phyloP scores from a whole-genome alignment of 2,113 vertebrate species.

The Pluvialis apricaria region DNA sequence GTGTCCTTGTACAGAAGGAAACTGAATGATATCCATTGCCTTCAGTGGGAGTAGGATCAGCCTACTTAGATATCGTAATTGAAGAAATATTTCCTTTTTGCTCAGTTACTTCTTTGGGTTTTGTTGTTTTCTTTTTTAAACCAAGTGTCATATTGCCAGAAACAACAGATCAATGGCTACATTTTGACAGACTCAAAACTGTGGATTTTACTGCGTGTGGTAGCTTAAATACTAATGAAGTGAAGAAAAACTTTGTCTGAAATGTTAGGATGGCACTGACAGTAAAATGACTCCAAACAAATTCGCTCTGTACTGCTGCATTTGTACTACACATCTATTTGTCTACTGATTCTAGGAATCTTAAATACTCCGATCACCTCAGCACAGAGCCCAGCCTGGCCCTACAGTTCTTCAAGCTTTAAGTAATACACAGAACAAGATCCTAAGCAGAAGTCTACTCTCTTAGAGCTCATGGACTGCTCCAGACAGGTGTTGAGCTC shows the following conservation, averaged over 20 bases:
- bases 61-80: not conserved
- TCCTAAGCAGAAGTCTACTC: not conserved
- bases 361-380: not conserved
- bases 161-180: not conserved
- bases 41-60: not conserved
- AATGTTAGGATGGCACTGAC: not conserved
- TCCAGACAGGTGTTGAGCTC: not conserved
- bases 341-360: not conserved
- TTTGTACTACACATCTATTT: not conserved
- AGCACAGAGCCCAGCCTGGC: not conserved
- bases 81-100: not conserved
- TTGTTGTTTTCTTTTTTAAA: not conserved
- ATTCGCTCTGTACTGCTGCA: not conserved
- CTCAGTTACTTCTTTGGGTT: not conserved
- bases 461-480: not conserved
- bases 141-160: not conserved
- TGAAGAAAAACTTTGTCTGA: not conserved
- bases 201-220: not conserved
- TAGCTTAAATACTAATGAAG: conserved; percentile 4
- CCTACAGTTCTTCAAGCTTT: not conserved
- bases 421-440: not conserved
- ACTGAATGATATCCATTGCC: not conserved
- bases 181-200: not conserved
- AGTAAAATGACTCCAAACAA: not conserved
- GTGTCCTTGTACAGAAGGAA: not conserved